phyloP scores from a whole-genome alignment of 2,797 vertebrate genomes.

The Esox lucius region DNA sequence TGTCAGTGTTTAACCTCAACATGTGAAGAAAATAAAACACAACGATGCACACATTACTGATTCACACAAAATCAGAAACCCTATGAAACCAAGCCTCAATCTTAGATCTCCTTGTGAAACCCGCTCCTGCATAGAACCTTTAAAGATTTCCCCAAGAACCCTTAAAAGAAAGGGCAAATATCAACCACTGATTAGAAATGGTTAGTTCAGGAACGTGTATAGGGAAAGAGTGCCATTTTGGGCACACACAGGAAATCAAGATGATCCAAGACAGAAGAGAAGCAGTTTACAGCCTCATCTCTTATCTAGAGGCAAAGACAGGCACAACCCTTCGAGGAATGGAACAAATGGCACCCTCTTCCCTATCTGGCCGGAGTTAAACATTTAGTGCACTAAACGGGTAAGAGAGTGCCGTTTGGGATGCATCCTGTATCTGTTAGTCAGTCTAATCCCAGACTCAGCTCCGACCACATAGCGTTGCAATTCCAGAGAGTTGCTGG shows the following conservation, averaged over 20 bases:
- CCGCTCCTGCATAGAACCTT: too few relatives aligned
- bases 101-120: too few relatives aligned
- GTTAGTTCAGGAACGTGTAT: not conserved
- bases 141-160: too few relatives aligned
- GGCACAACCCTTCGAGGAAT: slow-evolving; percentile 15
- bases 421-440: not conserved
- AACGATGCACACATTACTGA: too few relatives aligned
- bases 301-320: slow-evolving; percentile 26
- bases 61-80: too few relatives aligned
- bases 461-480: slow-evolving; percentile 9
- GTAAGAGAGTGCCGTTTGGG: not conserved
- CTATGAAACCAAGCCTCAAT: too few relatives aligned
- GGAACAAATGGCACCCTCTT: not conserved
- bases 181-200: too few relatives aligned
- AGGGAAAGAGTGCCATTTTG: slow-evolving; percentile 1
- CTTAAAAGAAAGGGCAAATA: too few relatives aligned
- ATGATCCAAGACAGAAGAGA: slow-evolving; percentile 18
- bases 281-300: slow-evolving; percentile 16
- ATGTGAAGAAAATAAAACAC: too few relatives aligned
- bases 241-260: not conserved
- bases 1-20: too few relatives aligned
- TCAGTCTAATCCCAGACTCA: slow-evolving; percentile 3
- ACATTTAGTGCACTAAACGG: not conserved
- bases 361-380: not conserved
- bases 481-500: slow-evolving; percentile 28